Base-by-base conservation (phyloP, 2,888 invertebrate species). In the Heterodera filipjevi region DNA sequence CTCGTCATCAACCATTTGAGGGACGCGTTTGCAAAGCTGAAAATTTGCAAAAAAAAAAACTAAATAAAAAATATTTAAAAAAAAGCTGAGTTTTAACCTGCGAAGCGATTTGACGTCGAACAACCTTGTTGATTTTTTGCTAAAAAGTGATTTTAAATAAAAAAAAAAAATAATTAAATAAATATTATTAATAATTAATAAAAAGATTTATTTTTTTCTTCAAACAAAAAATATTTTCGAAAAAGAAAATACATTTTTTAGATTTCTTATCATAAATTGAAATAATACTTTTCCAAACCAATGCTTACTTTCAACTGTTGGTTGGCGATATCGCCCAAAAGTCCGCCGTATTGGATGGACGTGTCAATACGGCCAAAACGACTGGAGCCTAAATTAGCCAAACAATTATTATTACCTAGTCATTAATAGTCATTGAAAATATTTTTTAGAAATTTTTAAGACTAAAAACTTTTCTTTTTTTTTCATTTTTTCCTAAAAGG, bases 321-420 rank as follows among this genome's bases (percentile, higher is more conserved):
- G 80, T 86, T 86, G 74, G 82, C 84, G 77, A 86, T 83, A 53
- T 85, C 84, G 71, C 86, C 86, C 68, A 86, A 81, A 14, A 86
- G 81, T 44, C 86, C 86, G 76, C 85, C 86, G 72, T 86, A 85
- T 81, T 86, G 84, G 66, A 86, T 86, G 79, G 83, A 85, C 2
- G 84, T 84, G 77, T 86, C 84, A 27, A 85, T 83, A 75, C 85
- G 85, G 33, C 85, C 85, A 68, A 86, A 59, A 16, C 75, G 49
- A 6, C 78, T 77, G 8, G 59, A 27, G 73, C 68, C 68, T 68
- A 6, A 66, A 68, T n/a, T n/a, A n/a, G n/a, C n/a, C n/a, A n/a
- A n/a, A n/a, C n/a, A n/a, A n/a, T n/a, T n/a, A n/a, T n/a, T n/a
- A n/a, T n/a, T n/a, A n/a, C n/a, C n/a, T n/a, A n/a, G n/a, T n/a